Evolutionary conservation across 2,888 invertebrate genomes (phyloP), one percentile per base, ranked within the genome.

Genomic region (Drosophila greeni): DNA sequence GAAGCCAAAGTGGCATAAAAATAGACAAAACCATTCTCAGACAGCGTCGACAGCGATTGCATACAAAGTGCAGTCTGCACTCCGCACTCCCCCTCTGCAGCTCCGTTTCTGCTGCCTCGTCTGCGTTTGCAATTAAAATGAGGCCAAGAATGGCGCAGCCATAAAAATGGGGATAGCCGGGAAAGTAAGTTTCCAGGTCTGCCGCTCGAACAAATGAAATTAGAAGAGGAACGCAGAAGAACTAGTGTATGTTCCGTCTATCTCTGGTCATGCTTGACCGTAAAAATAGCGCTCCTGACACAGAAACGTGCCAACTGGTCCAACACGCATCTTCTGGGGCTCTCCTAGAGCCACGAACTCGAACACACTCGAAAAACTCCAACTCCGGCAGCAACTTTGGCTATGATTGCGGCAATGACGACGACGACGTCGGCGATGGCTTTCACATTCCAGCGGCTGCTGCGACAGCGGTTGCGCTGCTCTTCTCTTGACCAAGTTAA

Each of bases 401-500:
- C 54, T 56, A 61, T 65, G 71, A 60, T 66, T 52, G 51, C 52
- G 65, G 45, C 58, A 40, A 47, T 70, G 66, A 56, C 53, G 58
- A 62, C 57, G 55, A 43, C 40, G 36, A 64, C 64, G 64, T 5
- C n/a, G 34, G 34, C 4, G 9, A 72, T 75, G 68, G 80, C 80
- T 80, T 80, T 80, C 79, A 80, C 79, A 80, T 80, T 80, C 79
- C 76, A 57, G 39, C 34, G 20, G 47, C 20, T 16, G 33, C 48
- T 33, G 33, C 48, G 20, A 42, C 33, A 58, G 42, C 47, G 31
- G 40, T 49, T 53, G 68, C 72, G 57, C 59, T 23, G 51, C 62
- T 62, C 51, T 52, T 60, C 72, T 76, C 78, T 82, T 82, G 81
- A 81, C 81, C 81, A 82, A 82, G 81, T 81, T 82, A 74, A 75